Evolutionary conservation across 2,888 invertebrate genomes (phyloP), one percentile per base, ranked within the genome.

Genomic region (Drosophila borealis): DNA sequence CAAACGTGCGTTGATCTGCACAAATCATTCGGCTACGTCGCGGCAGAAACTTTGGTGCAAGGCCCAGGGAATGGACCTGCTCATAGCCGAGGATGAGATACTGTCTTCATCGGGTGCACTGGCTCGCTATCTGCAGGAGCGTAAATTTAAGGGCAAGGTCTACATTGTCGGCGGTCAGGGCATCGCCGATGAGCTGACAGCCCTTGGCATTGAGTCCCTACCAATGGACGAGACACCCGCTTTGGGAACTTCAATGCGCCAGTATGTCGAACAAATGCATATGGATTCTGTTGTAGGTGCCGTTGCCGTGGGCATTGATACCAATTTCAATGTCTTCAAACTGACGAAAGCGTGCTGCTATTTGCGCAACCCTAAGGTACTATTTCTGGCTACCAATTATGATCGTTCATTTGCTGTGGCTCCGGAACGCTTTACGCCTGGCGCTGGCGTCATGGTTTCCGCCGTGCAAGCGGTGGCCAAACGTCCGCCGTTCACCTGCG

Each of bases 341-440:
- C n/a, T 86, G 10, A 54, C 74, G 5, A 56, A 64, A 17, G 84
- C 72, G 2, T 42, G 70, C 1, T 62, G 68, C 14, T 86, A 86
- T 51, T 48, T 86, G 2, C 19, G 10, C 13, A 45, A 81, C 33
- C 53, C 51, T 0, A 45, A 57, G 3, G 61, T 74, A 0, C 51
- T 78, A 3, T 81, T 85, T 5, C 14, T 85, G 65, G 83, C 77
- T 36, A 78, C 80, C 44, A 86, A 81, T 72, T 70, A 71, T 1
- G 84, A 86, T 60, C 33, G 25, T 0, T 19, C 56, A 0, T 50
- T 67, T 37, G 57, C 66, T 1, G 41, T 62, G 2, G 11, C n/a
- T 4, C 46, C 60, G 1, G 48, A 39, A 0, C 61, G 73, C 2
- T 0, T 11, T 1, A 29, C 51, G 3, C 86, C 86, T 1, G 75